These are phyloP conservation scores for Intellagama lesueurii DNA, from an alignment of 2,797 vertebrate species.

Conservation along the genomic window DNA sequence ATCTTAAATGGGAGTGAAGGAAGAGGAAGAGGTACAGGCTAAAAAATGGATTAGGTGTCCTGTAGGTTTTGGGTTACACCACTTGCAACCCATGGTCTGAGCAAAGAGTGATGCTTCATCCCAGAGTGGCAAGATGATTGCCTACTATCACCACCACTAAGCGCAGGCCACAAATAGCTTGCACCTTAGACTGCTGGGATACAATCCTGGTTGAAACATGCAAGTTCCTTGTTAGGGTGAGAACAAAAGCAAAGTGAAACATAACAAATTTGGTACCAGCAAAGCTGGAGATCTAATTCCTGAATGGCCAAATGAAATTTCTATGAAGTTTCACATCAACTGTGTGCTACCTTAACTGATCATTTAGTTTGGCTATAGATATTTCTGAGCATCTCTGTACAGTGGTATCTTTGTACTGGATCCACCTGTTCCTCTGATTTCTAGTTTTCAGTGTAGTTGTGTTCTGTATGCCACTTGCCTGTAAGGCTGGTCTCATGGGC, in stretches of 20 bases:
- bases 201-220: neutral
- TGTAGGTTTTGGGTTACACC: too few relatives aligned
- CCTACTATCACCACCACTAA: too few relatives aligned
- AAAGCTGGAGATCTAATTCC: neutral
- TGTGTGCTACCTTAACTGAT: neutral
- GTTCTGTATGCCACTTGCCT: neutral
- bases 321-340: neutral
- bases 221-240: neutral
- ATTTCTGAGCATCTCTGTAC: neutral
- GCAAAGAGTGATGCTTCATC: neutral
- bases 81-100: neutral
- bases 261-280: neutral
- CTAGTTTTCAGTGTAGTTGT: neutral
- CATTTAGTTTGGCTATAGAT: neutral
- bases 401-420: neutral
- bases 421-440: neutral
- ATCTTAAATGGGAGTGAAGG: too few relatives aligned
- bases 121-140: too few relatives aligned
- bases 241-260: neutral
- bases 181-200: too few relatives aligned
- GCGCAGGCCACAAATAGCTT: too few relatives aligned
- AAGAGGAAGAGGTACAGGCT: neutral
- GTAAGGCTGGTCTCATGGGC: neutral
- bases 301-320: neutral
- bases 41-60: too few relatives aligned